Evolutionary conservation across 2,888 invertebrate species (phyloP).

Genomic region (Lasioglossum oenotherae): DNA sequence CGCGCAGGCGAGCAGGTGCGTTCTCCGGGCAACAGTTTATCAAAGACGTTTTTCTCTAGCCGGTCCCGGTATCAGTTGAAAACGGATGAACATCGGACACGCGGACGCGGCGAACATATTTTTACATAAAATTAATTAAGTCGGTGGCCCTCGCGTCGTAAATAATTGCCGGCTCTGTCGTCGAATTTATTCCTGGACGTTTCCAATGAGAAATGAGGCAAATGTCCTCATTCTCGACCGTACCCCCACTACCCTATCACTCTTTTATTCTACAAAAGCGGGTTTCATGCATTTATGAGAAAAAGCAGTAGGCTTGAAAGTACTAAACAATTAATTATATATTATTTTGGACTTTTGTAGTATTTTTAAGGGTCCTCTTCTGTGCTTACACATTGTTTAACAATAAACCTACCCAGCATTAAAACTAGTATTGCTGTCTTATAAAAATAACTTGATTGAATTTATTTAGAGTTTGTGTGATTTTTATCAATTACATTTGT

Average conservation of each 20-base stretch:
- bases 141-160: slow-evolving; percentile 32
- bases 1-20: slow-evolving; percentile 62
- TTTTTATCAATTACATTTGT: too few relatives aligned
- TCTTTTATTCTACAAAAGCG: neutral
- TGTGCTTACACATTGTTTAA: too few relatives aligned
- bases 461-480: too few relatives aligned
- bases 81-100: slow-evolving; percentile 21
- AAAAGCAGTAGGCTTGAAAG: neutral
- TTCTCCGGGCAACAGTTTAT: slow-evolving; percentile 54
- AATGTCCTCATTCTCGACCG: neutral
- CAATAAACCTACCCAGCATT: too few relatives aligned
- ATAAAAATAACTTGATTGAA: too few relatives aligned
- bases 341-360: too few relatives aligned
- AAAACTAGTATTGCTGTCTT: too few relatives aligned
- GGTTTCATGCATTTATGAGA: neutral
- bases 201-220: slow-evolving; percentile 2
- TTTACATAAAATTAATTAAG: slow-evolving; percentile 57
- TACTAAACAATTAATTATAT: too few relatives aligned
- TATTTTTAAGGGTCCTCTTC: too few relatives aligned
- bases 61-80: slow-evolving; percentile 7
- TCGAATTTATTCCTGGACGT: slow-evolving; percentile 38
- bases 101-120: slow-evolving; percentile 35
- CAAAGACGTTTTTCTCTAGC: slow-evolving; percentile 53
- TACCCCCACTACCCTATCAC: neutral
- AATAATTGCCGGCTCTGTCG: slow-evolving; percentile 37